Conservation (phyloP, 2,888 invertebrate species). For the Metalampra italica region DNA sequence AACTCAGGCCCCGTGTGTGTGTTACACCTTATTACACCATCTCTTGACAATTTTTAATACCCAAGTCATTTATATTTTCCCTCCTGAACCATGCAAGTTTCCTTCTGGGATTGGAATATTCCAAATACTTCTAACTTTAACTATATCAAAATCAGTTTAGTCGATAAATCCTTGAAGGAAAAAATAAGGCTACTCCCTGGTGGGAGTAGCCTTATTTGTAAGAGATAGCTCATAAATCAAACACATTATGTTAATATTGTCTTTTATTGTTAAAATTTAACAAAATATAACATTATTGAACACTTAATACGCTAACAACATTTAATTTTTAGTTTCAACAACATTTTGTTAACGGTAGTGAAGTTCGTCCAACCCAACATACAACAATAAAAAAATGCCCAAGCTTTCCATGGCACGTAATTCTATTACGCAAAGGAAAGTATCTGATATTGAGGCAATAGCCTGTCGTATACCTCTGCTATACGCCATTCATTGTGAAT, state of each 20-base stretch:
- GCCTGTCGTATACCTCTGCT: conserved; percentile 38
- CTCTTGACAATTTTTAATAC: too few species aligned
- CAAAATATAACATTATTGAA: conserved; percentile 70
- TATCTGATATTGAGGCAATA: conserved; percentile 14
- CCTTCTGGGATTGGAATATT: too few species aligned
- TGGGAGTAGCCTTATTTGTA: too few species aligned
- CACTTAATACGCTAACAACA: conserved; percentile 53
- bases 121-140: too few species aligned
- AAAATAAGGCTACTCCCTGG: too few species aligned
- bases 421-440: conserved; percentile 62
- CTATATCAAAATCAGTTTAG: too few species aligned
- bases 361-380: conserved; percentile 21
- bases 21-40: too few species aligned
- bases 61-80: too few species aligned
- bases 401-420: conserved; percentile 55
- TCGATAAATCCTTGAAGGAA: too few species aligned
- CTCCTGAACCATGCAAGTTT: too few species aligned
- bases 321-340: conserved; percentile 43
- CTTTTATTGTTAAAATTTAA: conserved; percentile 75
- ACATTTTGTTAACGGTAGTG: conserved; percentile 44
- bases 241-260: conserved; percentile 45
- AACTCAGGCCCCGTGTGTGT: too few species aligned
- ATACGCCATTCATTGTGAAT: conserved; percentile 42
- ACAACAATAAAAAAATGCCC: conserved; percentile 14
- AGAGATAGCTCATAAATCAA: conserved; percentile 5